Evolutionary conservation across 2,888 invertebrate genomes (phyloP), one percentile per base, ranked within the genome.

Genomic region (Seira musarum): DNA sequence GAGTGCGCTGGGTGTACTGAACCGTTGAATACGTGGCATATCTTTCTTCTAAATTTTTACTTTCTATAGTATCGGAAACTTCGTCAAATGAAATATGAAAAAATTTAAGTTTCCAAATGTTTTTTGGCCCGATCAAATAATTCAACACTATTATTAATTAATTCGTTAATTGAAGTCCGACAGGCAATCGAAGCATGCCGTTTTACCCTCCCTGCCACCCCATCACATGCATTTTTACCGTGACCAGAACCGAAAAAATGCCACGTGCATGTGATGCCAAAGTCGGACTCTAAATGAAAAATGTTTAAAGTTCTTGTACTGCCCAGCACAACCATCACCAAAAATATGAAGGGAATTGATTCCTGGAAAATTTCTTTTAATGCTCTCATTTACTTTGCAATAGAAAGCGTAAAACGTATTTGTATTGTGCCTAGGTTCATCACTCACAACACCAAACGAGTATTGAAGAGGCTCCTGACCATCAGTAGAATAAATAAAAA

Each of bases 181-280:
- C n/a, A 60, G 13, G 60, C 60, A 6, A 15, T 17, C 6, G 15
- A 6, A 6, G 60, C 60, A 6, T 60, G 15, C 17, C 60, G 8
- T 17, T 60, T 60, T 17, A 60, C 60, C 13, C 15, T 60, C 13
- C 60, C 60, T 6, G 60, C 60, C 17, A 17, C 60, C 6, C 15
- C 60, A 60, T 60, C 60, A 60, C 60, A 60, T 15, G 60, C 10
- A 17, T 60, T 60, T 60, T 60, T 60, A 6, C 60, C 60, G 17
- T 60, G 60, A 15, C 60, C 60, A 60, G 60, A 60, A 10, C 60
- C 17, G 17, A 60, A 60, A 17, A 60, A 60, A 60, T 60, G 8
- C 60, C 60, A 60, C 17, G 13, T 60, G 8, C 13, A 8, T 13
- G 6, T 10, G 17, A 60, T 10, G 17, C 60, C 60, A 60, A 60